phyloP scores from a whole-genome alignment of 1,140 invertebrate species.

The Mamestra configurata region DNA sequence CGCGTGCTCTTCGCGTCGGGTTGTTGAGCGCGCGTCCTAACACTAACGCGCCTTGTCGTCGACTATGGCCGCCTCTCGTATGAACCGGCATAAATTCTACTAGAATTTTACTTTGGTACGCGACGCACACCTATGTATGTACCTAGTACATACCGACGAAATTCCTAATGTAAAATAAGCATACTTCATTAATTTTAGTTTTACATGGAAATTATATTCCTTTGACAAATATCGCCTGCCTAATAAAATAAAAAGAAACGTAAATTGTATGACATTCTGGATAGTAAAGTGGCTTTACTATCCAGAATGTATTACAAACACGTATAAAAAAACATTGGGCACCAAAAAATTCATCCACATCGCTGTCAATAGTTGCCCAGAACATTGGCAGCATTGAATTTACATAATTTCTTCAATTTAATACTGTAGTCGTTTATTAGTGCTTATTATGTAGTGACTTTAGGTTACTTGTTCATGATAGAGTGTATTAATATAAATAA shows the following conservation, averaged over 20 bases:
- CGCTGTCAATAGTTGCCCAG: too few relatives aligned
- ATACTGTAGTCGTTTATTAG: too few relatives aligned
- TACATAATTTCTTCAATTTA: too few relatives aligned
- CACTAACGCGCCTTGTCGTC: conserved; percentile 68
- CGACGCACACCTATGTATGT: conserved; percentile 48
- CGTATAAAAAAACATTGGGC: too few relatives aligned
- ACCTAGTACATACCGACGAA: conserved; percentile 42
- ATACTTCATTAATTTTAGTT: conserved; percentile 24
- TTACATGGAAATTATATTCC: neutral
- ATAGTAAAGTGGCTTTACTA: too few relatives aligned
- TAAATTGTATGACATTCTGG: neutral
- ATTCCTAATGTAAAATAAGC: conserved; percentile 50
- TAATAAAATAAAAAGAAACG: neutral
- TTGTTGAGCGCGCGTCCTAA: conserved; percentile 66
- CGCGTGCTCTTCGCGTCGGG: conserved; percentile 65
- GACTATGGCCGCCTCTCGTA: conserved; percentile 68
- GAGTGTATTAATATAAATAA: too few relatives aligned
- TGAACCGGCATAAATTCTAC: conserved; percentile 58
- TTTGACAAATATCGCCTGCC: neutral
- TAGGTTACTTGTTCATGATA: too few relatives aligned
- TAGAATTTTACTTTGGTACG: conserved; percentile 62
- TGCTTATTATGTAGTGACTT: too few relatives aligned
- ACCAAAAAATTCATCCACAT: too few relatives aligned
- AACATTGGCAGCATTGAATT: too few relatives aligned
- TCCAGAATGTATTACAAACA: too few relatives aligned